A percentile compares a stretch with the other conserved stretches of the same genome.
phyloP scores from a whole-genome alignment of 2,888 invertebrate genomes.

The Calephelis perditalis region DNA sequence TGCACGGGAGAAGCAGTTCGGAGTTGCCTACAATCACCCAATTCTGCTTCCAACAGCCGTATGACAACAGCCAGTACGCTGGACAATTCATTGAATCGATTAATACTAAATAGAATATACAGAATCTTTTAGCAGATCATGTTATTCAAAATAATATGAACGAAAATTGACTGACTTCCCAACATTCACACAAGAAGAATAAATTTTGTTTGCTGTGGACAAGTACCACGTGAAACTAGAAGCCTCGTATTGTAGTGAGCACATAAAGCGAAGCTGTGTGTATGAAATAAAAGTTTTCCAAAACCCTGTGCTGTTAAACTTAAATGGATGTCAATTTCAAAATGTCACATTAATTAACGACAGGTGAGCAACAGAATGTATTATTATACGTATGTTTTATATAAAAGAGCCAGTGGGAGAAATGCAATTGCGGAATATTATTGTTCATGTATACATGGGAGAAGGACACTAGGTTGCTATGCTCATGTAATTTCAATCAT shows the following conservation, averaged over 20 bases:
- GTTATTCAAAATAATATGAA: slow-evolving; percentile 12
- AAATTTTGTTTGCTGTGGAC: slow-evolving; percentile 7
- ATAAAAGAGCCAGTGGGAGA: neutral
- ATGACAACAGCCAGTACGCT: slow-evolving; percentile 2
- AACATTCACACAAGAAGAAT: neutral
- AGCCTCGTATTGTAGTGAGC: neutral
- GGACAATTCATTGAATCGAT: slow-evolving; percentile 4
- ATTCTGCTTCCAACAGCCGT: slow-evolving; percentile 15
- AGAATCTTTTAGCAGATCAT: slow-evolving; percentile 11
- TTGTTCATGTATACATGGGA: too few species aligned
- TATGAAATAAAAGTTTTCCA: too few species aligned
- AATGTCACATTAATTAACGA: neutral
- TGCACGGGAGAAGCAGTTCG: too few species aligned
- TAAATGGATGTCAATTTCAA: neutral
- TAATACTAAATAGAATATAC: slow-evolving; percentile 1
- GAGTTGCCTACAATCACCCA: too few species aligned
- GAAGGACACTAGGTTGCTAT: neutral
- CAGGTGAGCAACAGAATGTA: neutral
- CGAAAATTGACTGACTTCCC: neutral
- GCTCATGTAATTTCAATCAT: neutral
- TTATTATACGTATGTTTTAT: neutral
- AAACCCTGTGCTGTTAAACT: neutral
- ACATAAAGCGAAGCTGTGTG: too few species aligned
- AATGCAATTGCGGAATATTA: neutral
- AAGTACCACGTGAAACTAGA: neutral